phyloP scores from a whole-genome alignment of 2,113 vertebrate species.

The Calonectris borealis region DNA sequence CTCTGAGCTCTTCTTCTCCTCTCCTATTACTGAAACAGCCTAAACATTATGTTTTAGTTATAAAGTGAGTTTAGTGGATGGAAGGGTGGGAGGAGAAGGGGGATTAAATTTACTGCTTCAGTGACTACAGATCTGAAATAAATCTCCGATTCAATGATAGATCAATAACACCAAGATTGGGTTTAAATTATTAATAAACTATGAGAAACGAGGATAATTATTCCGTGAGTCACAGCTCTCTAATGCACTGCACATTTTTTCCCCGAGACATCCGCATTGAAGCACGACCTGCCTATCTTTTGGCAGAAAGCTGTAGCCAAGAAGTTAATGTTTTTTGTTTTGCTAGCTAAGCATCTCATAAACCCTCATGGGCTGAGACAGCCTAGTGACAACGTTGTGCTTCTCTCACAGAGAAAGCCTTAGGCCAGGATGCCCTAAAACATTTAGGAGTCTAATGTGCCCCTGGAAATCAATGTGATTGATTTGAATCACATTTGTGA shows the following conservation, averaged over 20 bases:
- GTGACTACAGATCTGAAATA: constrained; percentile 66
- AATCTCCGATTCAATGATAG: constrained; percentile 55
- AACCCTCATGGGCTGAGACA: background rate
- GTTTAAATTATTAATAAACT: constrained; percentile 68
- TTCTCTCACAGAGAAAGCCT: background rate
- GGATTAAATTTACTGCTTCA: constrained; percentile 65
- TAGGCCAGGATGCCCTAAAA: background rate
- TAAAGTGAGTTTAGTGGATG: constrained; percentile 57
- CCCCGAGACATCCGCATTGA: constrained; percentile 39
- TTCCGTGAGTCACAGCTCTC: constrained; percentile 44
- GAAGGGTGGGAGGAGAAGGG: constrained; percentile 1
- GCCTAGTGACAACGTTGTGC: background rate
- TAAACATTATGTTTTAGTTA: constrained; percentile 66
- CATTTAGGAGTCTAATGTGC: background rate
- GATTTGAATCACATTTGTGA: background rate
- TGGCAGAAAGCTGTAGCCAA: constrained; percentile 44
- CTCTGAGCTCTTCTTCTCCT: background rate
- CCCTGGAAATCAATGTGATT: background rate
- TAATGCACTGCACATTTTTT: constrained; percentile 54
- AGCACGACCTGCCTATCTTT: background rate
- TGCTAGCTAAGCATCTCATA: constrained; percentile 48
- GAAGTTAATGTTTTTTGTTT: constrained; percentile 36
- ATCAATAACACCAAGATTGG: constrained; percentile 55
- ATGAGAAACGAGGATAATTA: constrained; percentile 43
- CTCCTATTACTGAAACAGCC: constrained; percentile 41